These are phyloP conservation scores for Anser cygnoides DNA, from an alignment of 2,113 vertebrate species.

Conservation along the genomic window DNA sequence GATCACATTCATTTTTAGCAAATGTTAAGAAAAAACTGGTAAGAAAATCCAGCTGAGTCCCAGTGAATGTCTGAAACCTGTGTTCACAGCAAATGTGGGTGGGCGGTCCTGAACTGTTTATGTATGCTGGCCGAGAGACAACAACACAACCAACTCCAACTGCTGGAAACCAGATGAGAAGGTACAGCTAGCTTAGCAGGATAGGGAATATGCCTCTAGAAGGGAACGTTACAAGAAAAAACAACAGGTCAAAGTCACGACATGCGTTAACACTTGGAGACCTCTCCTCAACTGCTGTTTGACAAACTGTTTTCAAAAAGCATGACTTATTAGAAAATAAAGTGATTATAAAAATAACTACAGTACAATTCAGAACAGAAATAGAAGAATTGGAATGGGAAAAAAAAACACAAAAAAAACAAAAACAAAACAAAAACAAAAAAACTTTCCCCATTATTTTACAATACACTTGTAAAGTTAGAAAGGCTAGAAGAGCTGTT, in stretches of 20 bases:
- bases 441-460: background rate
- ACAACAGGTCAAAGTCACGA: background rate
- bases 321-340: background rate
- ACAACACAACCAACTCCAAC: constrained; percentile 47
- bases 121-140: constrained; percentile 63
- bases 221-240: background rate
- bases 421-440: too few relatives aligned
- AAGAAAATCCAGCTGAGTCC: constrained; percentile 45
- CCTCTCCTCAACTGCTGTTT: fast-evolving
- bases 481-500: background rate
- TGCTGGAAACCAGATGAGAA: constrained; percentile 75
- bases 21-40: constrained; percentile 54
- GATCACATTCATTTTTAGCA: constrained; percentile 54
- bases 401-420: too few relatives aligned
- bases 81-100: constrained; percentile 58
- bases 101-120: constrained; percentile 64
- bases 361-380: background rate
- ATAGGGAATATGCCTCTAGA: background rate
- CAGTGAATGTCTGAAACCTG: constrained; percentile 45
- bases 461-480: background rate
- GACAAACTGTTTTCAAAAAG: background rate
- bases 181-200: background rate
- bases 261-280: background rate
- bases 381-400: fast-evolving
- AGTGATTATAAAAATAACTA: background rate